Evolutionary conservation across 2,888 invertebrate genomes (phyloP).

Genomic region (Pachliopta kotzebuea): DNA sequence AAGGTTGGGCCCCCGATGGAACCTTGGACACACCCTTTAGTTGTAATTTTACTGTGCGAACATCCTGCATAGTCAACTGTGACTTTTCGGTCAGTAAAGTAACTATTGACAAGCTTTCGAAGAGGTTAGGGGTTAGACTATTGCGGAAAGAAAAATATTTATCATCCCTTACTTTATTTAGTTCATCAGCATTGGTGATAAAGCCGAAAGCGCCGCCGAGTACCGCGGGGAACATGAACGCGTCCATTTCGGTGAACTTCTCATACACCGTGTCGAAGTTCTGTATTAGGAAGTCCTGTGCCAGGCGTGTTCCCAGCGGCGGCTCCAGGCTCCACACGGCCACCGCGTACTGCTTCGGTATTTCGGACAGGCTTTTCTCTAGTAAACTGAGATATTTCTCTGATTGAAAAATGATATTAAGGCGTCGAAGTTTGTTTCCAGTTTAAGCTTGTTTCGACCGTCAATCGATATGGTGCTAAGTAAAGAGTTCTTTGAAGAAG

Average conservation of each 20-base stretch:
- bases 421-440: too few relatives aligned
- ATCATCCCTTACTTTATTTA: constrained; percentile 50
- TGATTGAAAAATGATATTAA: neutral
- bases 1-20: too few relatives aligned
- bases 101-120: too few relatives aligned
- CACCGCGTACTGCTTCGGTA: constrained; percentile 68
- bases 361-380: constrained; percentile 57
- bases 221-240: constrained; percentile 62
- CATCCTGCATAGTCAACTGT: too few relatives aligned
- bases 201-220: constrained; percentile 63
- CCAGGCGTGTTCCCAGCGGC: constrained; percentile 80
- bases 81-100: too few relatives aligned
- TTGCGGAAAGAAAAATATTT: too few relatives aligned
- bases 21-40: too few relatives aligned
- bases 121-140: too few relatives aligned
- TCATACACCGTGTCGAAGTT: constrained; percentile 83
- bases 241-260: constrained; percentile 59
- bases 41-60: too few relatives aligned
- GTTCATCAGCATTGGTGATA: constrained; percentile 53
- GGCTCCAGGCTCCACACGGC: constrained; percentile 63
- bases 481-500: too few relatives aligned
- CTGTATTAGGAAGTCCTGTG: constrained; percentile 86
- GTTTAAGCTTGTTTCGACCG: too few relatives aligned
- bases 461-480: too few relatives aligned
- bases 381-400: constrained; percentile 49